A percentile compares a stretch with the other conserved stretches of the same genome.
phyloP scores from a whole-genome alignment of 53 echinoderm and acorn worm genomes.

The Luidia sarsii region DNA sequence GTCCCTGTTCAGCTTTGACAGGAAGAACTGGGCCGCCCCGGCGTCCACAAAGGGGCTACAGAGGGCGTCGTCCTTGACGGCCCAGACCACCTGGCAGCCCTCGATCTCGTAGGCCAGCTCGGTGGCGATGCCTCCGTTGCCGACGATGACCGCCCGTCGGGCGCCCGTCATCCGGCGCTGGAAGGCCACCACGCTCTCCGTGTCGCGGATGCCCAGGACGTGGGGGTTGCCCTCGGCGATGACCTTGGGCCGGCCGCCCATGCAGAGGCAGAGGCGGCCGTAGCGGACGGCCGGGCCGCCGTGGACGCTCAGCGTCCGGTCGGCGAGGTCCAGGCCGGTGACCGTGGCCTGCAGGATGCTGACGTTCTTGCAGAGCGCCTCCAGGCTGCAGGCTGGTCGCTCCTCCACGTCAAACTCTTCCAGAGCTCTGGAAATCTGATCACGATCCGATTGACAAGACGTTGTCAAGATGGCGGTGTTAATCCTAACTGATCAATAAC shows the following conservation, averaged over 20 bases:
- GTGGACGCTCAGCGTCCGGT: conserved; percentile 43
- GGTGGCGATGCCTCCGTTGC: conserved; percentile 96
- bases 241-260: conserved; percentile 77
- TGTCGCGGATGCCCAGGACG: conserved; percentile 93
- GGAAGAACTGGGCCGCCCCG: conserved; percentile 87
- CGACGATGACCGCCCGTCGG: conserved; percentile 73
- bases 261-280: conserved; percentile 81
- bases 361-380: conserved; percentile 68
- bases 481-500: no score
- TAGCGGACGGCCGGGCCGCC: conserved; percentile 55
- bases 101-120: conserved; percentile 94
- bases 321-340: conserved; percentile 35
- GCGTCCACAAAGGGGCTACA: conserved; percentile 88
- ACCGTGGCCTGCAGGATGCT: conserved; percentile 64
- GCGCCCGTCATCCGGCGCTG: conserved; percentile 82
- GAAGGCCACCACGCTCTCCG: conserved; percentile 85
- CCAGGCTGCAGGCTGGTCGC: conserved; percentile 63
- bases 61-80: conserved; percentile 83
- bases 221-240: conserved; percentile 75
- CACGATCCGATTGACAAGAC: background rate
- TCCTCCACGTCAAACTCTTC: conserved; percentile 97
- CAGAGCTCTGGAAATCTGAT: conserved; percentile 74
- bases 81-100: conserved; percentile 88
- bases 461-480: background rate
- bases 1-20: conserved; percentile 67